A percentile compares a stretch with the other conserved stretches of the same genome.
Evolutionary conservation across 2,113 vertebrate species (phyloP).

Genomic region (Actenoides lindsayi): DNA sequence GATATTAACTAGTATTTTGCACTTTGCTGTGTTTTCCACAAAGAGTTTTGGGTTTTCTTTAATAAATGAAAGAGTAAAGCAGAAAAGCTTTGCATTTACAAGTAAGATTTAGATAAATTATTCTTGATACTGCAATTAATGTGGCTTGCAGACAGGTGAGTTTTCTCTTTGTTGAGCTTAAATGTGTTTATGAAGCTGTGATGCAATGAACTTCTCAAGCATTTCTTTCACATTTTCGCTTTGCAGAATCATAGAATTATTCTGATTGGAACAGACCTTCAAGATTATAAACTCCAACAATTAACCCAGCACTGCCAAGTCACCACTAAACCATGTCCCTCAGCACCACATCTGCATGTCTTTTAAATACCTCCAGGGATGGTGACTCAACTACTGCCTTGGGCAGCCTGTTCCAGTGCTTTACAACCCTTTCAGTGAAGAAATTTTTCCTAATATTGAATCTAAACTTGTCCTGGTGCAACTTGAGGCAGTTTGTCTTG

Average conservation of each 20-base stretch:
- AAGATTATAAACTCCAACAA: no score
- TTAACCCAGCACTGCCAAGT: no score
- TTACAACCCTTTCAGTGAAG: neutral
- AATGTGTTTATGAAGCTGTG: neutral
- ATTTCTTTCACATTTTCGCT: neutral
- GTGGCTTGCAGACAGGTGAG: neutral
- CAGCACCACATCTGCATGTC: neutral
- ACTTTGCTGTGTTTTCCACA: neutral
- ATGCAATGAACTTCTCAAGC: neutral
- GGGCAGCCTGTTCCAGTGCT: neutral
- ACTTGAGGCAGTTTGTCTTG: neutral
- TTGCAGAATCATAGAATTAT: no score
- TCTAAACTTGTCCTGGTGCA: neutral
- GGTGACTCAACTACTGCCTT: neutral
- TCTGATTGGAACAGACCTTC: no score
- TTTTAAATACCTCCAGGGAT: neutral
- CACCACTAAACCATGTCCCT: neutral
- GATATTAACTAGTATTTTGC: neutral
- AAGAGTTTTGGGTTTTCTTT: neutral
- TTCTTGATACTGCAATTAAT: neutral
- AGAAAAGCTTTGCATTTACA: neutral
- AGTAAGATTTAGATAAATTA: neutral
- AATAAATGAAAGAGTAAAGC: neutral
- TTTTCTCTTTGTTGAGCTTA: neutral
- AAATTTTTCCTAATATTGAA: neutral